A percentile compares a stretch with the other conserved stretches of the same genome.
Evolutionary conservation across 2,888 invertebrate species (phyloP).

Genomic region (Pecten maximus): DNA sequence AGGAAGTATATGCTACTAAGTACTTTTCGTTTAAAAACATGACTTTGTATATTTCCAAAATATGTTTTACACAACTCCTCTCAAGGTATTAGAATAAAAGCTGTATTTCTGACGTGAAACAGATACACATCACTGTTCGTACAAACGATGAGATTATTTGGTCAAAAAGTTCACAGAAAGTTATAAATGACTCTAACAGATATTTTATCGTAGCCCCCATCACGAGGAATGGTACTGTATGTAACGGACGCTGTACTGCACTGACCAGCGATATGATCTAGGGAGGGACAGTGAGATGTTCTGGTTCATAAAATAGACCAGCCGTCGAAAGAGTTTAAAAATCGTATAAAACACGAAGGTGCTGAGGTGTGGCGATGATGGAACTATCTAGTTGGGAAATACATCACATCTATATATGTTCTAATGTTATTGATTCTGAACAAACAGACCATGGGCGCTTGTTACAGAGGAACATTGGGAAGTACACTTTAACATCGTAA

Average conservation of each 20-base stretch:
- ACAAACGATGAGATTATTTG: background rate
- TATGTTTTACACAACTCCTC: no score
- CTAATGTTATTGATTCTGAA: background rate
- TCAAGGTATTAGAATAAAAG: no score
- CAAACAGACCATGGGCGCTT: background rate
- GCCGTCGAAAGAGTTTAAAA: slow-evolving; percentile 10
- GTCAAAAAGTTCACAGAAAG: background rate
- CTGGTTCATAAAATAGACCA: background rate
- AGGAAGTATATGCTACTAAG: no score
- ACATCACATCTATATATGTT: background rate
- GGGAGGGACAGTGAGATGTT: background rate
- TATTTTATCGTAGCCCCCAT: background rate
- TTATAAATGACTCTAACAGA: background rate
- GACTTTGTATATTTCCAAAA: no score
- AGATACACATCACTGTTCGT: background rate
- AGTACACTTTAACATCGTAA: background rate
- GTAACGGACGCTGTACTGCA: background rate
- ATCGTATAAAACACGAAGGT: background rate
- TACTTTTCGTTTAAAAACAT: no score
- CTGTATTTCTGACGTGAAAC: no score
- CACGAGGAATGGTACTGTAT: background rate
- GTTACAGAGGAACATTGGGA: background rate
- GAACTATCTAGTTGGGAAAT: background rate
- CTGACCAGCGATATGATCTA: background rate
- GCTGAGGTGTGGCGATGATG: background rate